phyloP scores from a whole-genome alignment of 2,113 vertebrate genomes.

The Psilopsiagon aurifrons region DNA sequence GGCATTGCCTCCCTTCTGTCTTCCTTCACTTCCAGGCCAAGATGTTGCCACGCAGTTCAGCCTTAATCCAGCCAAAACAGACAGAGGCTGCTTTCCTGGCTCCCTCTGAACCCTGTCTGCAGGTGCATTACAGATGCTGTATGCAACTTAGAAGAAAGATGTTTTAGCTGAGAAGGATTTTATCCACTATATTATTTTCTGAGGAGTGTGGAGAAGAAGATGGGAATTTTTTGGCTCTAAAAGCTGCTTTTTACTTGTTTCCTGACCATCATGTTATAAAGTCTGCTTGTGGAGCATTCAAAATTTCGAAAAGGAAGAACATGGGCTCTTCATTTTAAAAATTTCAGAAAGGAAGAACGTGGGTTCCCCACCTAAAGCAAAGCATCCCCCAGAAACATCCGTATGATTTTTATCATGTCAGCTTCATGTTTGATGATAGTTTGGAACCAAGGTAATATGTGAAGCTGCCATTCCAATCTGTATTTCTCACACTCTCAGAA shows the following conservation, averaged over 20 bases:
- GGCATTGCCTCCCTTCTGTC: neutral
- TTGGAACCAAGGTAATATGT: neutral
- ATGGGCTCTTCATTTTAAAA: neutral
- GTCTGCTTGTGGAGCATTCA: accelerated
- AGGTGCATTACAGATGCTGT: neutral
- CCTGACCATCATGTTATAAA: neutral
- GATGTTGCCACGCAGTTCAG: neutral
- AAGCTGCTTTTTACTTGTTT: neutral
- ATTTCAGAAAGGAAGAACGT: neutral
- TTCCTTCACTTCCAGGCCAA: neutral
- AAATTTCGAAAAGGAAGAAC: neutral
- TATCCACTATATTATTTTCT: neutral
- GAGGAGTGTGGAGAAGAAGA: neutral
- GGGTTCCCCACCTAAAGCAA: neutral
- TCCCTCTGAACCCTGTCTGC: neutral
- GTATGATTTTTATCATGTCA: neutral
- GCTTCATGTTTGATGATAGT: neutral
- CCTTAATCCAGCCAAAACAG: neutral
- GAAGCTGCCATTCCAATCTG: neutral
- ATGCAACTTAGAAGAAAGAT: neutral
- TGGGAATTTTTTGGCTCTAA: neutral
- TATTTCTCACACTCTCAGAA: neutral
- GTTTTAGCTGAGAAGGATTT: neutral
- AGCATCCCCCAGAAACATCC: neutral
- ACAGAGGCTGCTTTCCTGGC: neutral